phyloP scores from a whole-genome alignment of 64 coral and sea anemone genomes.

The Montipora efflorescens region DNA sequence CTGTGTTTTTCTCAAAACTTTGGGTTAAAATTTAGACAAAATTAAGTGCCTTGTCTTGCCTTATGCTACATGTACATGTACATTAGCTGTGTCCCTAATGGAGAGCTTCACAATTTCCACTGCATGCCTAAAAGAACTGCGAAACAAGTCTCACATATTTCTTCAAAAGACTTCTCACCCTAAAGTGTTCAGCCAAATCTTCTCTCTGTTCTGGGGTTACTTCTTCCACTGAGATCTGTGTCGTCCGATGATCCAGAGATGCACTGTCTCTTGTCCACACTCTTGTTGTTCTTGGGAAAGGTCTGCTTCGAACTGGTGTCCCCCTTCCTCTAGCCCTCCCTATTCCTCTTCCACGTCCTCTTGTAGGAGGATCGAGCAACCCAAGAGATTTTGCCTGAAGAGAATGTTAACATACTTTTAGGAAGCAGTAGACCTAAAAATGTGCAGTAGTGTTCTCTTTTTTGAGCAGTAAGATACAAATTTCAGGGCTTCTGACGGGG shows the following conservation, averaged over 20 bases:
- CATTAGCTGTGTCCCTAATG: too few relatives aligned
- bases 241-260: constrained; percentile 73
- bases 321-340: constrained; percentile 69
- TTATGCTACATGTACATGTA: too few relatives aligned
- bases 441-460: not conserved
- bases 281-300: constrained; percentile 59
- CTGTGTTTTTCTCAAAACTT: too few relatives aligned
- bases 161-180: constrained; percentile 43
- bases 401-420: not conserved
- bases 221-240: constrained; percentile 78
- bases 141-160: too few relatives aligned
- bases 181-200: constrained; percentile 82
- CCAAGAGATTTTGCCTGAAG: constrained; percentile 92
- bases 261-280: constrained; percentile 88
- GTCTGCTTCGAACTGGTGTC: constrained; percentile 65
- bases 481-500: too few relatives aligned
- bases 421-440: too few relatives aligned
- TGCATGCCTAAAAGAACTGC: too few relatives aligned
- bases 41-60: too few relatives aligned
- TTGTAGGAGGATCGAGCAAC: constrained; percentile 68
- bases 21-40: too few relatives aligned
- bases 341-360: constrained; percentile 64
- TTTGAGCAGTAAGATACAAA: not conserved
- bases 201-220: constrained; percentile 80
- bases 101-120: too few relatives aligned